These are phyloP conservation scores for Habrosyne pyritoides DNA, from an alignment of 2,888 invertebrate species.

Conservation along the genomic window DNA sequence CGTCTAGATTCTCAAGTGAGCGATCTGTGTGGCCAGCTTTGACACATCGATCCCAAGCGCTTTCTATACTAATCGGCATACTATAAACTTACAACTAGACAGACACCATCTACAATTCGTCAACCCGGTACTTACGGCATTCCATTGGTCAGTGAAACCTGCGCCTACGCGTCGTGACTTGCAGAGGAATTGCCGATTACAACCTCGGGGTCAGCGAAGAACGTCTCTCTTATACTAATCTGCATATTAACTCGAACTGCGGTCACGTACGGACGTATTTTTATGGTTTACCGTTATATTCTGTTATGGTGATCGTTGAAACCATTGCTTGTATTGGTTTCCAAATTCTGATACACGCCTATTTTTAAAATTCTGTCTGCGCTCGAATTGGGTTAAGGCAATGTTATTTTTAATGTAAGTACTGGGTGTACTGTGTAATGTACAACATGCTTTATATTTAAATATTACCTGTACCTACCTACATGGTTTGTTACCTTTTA, in stretches of 20 bases:
- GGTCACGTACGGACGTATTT: slow-evolving; percentile 34
- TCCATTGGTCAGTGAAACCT: slow-evolving; percentile 42
- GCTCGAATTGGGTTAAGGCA: not conserved
- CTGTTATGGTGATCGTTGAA: slow-evolving; percentile 32
- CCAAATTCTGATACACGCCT: not conserved
- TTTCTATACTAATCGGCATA: not conserved
- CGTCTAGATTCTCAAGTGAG: not conserved
- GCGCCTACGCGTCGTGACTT: slow-evolving; percentile 66
- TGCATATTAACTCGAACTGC: slow-evolving; percentile 59
- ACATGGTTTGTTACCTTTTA: not conserved
- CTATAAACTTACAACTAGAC: slow-evolving; percentile 25
- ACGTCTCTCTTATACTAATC: slow-evolving; percentile 58
- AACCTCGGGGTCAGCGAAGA: slow-evolving; percentile 22
- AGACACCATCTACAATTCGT: slow-evolving; percentile 29
- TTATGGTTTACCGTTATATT: slow-evolving; percentile 44
- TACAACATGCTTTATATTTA: not conserved
- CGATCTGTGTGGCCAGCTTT: not conserved
- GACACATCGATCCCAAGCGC: not conserved
- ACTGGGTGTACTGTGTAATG: not conserved
- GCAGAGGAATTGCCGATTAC: slow-evolving; percentile 70
- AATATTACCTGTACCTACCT: not conserved
- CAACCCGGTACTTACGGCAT: slow-evolving; percentile 13
- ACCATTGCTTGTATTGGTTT: slow-evolving; percentile 5
- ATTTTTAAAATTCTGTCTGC: not conserved
- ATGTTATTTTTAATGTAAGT: not conserved